Evolutionary conservation across 2,113 vertebrate genomes (phyloP).

Genomic region (Seriola dumerili): DNA sequence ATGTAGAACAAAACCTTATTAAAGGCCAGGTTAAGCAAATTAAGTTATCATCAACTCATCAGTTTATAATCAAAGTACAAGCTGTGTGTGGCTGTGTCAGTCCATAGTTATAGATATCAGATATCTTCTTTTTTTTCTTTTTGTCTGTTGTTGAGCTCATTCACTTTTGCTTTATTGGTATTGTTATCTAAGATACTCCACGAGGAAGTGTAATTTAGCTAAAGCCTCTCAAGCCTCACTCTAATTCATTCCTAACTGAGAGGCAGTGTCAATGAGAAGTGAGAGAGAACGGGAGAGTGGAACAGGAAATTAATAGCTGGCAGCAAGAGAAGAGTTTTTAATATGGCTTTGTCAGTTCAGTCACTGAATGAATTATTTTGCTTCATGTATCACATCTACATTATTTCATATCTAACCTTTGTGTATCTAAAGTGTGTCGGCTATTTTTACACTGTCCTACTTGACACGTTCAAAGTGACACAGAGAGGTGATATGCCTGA

Average conservation of each 20-base stretch:
- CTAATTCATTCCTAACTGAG: constrained; percentile 48
- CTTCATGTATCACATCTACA: background rate
- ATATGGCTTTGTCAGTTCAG: background rate
- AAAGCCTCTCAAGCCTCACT: background rate
- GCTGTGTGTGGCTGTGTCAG: background rate
- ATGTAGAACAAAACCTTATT: background rate
- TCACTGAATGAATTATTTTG: no score
- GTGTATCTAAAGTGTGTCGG: background rate
- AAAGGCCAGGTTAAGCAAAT: background rate
- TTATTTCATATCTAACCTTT: background rate
- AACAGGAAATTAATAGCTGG: constrained; percentile 43
- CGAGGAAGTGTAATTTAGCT: constrained; percentile 1
- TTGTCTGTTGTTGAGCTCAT: background rate
- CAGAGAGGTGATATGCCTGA: background rate
- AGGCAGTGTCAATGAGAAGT: constrained; percentile 43
- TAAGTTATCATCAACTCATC: background rate
- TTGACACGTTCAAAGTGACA: background rate
- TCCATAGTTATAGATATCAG: background rate
- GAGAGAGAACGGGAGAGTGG: constrained; percentile 3
- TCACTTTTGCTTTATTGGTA: background rate
- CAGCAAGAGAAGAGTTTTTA: background rate
- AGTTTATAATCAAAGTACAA: background rate
- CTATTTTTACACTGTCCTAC: constrained; percentile 10
- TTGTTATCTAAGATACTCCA: background rate
- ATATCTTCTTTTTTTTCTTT: background rate